Evolutionary conservation across 2,113 vertebrate genomes (phyloP).

Genomic region (Condylura cristata): DNA sequence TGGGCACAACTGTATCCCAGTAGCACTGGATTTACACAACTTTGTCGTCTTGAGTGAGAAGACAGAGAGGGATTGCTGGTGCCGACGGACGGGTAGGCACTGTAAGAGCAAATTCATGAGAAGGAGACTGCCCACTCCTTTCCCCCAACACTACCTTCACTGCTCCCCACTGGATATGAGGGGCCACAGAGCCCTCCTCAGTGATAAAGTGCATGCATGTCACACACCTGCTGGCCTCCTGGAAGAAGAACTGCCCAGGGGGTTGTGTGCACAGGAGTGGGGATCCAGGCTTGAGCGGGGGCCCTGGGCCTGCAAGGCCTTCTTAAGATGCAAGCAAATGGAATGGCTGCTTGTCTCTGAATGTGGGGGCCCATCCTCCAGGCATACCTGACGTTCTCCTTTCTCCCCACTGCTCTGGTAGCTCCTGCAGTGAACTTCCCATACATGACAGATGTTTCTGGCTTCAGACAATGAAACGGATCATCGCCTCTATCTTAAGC

Average conservation of each 20-base stretch:
- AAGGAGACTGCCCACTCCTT: too few relatives aligned
- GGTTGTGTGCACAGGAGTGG: neutral
- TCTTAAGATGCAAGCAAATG: neutral
- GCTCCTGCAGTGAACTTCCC: neutral
- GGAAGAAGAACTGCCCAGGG: constrained; percentile 31
- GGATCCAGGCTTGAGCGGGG: neutral
- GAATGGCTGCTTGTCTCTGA: neutral
- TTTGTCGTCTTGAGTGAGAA: too few relatives aligned
- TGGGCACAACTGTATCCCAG: too few relatives aligned
- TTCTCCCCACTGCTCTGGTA: neutral
- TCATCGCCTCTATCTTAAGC: constrained; percentile 60
- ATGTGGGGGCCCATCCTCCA: neutral
- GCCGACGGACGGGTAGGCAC: too few relatives aligned
- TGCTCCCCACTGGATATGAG: neutral
- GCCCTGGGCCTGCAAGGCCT: neutral
- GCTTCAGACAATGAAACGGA: constrained; percentile 64
- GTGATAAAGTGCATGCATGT: neutral
- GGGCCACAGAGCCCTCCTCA: neutral
- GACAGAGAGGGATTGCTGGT: too few relatives aligned
- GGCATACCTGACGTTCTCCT: neutral
- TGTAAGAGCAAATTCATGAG: too few relatives aligned
- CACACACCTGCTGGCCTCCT: neutral
- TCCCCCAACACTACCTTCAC: too few relatives aligned
- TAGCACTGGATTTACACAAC: neutral
- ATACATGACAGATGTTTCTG: constrained; percentile 40